Percentiles rank a stretch among this genome's conserved stretches.
Conservation (phyloP, 2,797 vertebrate species). For the Uromys caudimaculatus region DNA sequence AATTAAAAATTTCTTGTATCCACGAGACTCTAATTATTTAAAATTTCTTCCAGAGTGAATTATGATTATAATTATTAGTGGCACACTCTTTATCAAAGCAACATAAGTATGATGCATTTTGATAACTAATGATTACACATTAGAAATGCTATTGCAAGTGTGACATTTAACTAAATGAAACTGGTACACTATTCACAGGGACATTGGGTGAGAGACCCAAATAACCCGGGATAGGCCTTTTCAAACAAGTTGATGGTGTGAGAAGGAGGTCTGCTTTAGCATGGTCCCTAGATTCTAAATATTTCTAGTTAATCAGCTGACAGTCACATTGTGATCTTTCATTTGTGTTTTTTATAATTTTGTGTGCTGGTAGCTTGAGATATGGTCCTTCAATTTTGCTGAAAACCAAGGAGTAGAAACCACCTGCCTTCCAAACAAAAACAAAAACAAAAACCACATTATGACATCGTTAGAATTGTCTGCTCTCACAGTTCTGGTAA, state of each 20-base stretch:
- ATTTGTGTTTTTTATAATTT: not conserved
- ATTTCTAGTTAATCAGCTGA: not conserved
- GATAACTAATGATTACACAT: constrained; percentile 51
- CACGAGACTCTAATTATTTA: constrained; percentile 53
- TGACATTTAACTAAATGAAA: constrained; percentile 62
- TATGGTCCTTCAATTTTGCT: constrained; percentile 10
- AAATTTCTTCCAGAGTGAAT: constrained; percentile 46
- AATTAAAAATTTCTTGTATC: constrained; percentile 67
- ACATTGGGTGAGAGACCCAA: not conserved
- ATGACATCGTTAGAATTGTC: not conserved
- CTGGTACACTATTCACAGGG: not conserved
- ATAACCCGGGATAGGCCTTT: not conserved
- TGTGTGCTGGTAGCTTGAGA: not conserved
- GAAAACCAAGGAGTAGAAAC: constrained; percentile 50
- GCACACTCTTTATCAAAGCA: constrained; percentile 36
- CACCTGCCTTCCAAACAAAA: not conserved
- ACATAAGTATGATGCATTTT: constrained; percentile 43
- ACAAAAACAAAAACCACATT: no score
- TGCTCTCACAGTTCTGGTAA: constrained; percentile 32
- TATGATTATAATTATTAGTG: constrained; percentile 63
- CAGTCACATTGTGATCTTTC: not conserved
- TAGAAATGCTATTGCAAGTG: constrained; percentile 50
- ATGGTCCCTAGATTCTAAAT: not conserved
- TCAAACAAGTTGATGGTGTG: not conserved
- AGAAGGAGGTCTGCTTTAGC: not conserved